Evolutionary conservation across 2,888 invertebrate species (phyloP), one percentile per base, ranked within the genome.

Genomic region (Drosophila ezoana): DNA sequence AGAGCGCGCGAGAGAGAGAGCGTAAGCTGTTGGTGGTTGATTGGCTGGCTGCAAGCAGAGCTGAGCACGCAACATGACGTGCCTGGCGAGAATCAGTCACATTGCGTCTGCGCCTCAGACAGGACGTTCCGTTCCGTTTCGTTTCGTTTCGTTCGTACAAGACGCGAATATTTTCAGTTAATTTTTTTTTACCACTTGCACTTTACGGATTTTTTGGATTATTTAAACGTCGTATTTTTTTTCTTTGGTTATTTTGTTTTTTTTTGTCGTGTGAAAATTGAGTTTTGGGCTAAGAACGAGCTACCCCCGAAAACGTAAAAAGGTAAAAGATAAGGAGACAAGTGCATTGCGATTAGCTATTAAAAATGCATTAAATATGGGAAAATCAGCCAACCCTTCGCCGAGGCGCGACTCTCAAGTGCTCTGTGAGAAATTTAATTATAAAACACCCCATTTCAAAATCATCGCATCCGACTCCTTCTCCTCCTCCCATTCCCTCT

Each of bases 61-160:
- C 51, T 52, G 61, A 68, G 68, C 80, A 75, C 72, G 84, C 72
- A 72, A 73, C 60, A 51, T 70, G 62, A 58, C 79, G 82, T 85
- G 79, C 72, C 28, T 23, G 35, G 33, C 13, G 5, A 60, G 68
- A 73, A 76, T 88, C 83, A 84, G 86, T 84, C 86, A 75, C 72
- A 82, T 72, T 69, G 18, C 80, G 75, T 73, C 83, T 60, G 65
- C 58, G 61, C 18, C 18, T 20, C 33, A 52, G 71, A 63, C 56
- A 71, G 63, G 67, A 75, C 82, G 58, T 72, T 9, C 18, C 40
- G 52, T 11, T 45, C 20, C 47, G 64, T 38, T 54, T 14, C 32
- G 37, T 14, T 18, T 16, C 23, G 20, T 9, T 23, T 53, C 16
- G 18, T 33, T 37, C 23, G 40, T 14, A 5, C 6, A 23, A 23